A percentile compares a stretch with the other conserved stretches of the same genome.
phyloP scores from a whole-genome alignment of 2,113 vertebrate genomes.

The Balaenoptera acutorostrata region DNA sequence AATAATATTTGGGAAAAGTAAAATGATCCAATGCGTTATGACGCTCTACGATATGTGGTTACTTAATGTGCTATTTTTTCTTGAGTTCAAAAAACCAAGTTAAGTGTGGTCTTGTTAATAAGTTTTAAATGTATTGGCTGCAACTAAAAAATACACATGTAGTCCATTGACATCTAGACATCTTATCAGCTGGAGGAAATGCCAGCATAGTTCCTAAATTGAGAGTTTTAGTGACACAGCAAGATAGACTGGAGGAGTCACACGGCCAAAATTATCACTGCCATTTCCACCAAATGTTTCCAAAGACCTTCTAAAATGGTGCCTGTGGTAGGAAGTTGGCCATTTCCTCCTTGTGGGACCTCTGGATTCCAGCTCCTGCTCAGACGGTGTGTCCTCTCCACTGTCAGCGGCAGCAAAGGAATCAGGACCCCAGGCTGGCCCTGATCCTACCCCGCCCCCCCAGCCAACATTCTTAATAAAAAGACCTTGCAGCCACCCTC shows the following conservation, averaged over 20 bases:
- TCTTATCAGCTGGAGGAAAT: conserved; percentile 39
- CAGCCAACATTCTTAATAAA: not conserved
- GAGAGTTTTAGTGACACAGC: conserved; percentile 31
- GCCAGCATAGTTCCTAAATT: not conserved
- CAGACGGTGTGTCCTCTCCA: accelerated
- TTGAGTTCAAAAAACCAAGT: not conserved
- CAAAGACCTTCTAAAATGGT: not conserved
- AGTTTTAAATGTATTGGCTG: not conserved
- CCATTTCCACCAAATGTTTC: conserved; percentile 56
- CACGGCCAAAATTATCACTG: conserved; percentile 23
- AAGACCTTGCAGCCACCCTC: not conserved
- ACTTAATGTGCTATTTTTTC: not conserved
- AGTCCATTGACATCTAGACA: not conserved
- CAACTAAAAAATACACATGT: not conserved
- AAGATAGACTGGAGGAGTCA: conserved; percentile 4
- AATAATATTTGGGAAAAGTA: not conserved
- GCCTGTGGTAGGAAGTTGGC: not conserved
- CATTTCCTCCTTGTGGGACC: not conserved
- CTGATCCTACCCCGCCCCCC: not conserved
- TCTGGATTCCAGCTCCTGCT: not conserved
- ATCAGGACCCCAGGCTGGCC: not conserved
- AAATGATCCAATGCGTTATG: not conserved
- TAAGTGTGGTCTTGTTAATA: not conserved
- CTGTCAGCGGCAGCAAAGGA: not conserved
- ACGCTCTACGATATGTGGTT: not conserved